phyloP scores from a whole-genome alignment of 2,113 vertebrate species.

The Festucalex cinctus region DNA sequence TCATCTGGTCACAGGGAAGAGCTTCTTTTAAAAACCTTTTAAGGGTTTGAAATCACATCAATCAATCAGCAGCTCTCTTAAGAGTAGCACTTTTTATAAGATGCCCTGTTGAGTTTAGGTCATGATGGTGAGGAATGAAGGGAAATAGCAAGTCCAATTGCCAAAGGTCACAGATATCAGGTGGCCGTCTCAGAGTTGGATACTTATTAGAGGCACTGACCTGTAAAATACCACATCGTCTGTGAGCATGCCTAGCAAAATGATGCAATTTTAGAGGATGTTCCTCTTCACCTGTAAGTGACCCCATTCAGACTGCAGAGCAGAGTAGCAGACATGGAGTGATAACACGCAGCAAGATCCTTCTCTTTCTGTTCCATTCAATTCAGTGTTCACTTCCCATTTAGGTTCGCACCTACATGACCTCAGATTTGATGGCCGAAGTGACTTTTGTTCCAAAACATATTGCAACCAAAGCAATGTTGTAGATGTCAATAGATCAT shows the following conservation, averaged over 20 bases:
- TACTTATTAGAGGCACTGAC: conserved; percentile 70
- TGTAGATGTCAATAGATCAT: conserved; percentile 25
- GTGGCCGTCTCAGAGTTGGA: conserved; percentile 56
- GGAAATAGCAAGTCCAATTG: conserved; percentile 66
- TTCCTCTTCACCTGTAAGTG: conserved; percentile 60
- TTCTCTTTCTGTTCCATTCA: neutral
- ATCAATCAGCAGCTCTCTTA: neutral
- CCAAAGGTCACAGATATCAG: conserved; percentile 71
- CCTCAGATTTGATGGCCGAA: neutral
- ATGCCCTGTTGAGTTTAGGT: neutral
- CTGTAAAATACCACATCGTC: conserved; percentile 72
- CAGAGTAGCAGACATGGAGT: conserved; percentile 20
- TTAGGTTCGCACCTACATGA: neutral
- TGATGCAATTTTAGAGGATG: conserved; percentile 75
- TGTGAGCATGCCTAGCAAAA: conserved; percentile 67
- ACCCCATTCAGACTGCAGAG: conserved; percentile 44
- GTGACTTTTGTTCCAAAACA: neutral
- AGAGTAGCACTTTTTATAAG: neutral
- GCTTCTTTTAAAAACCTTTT: neutral
- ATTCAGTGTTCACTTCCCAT: conserved; percentile 3
- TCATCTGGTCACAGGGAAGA: neutral
- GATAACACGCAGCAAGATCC: conserved; percentile 19
- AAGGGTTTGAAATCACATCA: neutral
- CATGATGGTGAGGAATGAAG: neutral
- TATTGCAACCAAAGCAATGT: conserved; percentile 1